A percentile compares a stretch with the other conserved stretches of the same genome.
phyloP scores from a whole-genome alignment of 2,797 vertebrate species.

The Neopelma chrysocephalum region DNA sequence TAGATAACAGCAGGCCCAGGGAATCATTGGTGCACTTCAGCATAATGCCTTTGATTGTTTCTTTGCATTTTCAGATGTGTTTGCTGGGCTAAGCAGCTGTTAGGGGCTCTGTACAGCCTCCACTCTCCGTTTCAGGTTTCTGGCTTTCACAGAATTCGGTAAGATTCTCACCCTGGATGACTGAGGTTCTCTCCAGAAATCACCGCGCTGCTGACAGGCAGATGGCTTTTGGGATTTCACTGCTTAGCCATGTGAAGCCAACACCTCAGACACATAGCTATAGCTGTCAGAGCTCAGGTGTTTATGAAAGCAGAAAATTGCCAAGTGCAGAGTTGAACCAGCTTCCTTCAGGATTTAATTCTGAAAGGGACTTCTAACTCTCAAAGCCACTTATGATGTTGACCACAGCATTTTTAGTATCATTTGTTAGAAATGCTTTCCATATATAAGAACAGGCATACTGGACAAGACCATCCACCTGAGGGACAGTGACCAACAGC shows the following conservation, averaged over 20 bases:
- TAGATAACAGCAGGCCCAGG: background rate
- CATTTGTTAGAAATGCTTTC: background rate
- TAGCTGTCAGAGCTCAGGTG: background rate
- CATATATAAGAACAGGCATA: background rate
- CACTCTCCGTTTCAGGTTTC: slow-evolving; percentile 1
- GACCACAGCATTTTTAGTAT: background rate
- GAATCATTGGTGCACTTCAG: background rate
- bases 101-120: background rate
- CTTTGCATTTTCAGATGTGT: slow-evolving; percentile 27
- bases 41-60: background rate
- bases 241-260: background rate
- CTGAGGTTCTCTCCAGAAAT: background rate
- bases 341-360: background rate
- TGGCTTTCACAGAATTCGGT: background rate
- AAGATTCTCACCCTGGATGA: background rate
- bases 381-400: background rate
- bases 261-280: background rate
- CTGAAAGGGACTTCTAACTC: background rate
- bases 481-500: background rate
- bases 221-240: background rate
- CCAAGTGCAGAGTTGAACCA: background rate
- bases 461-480: background rate
- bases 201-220: background rate
- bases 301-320: background rate
- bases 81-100: slow-evolving; percentile 26